phyloP scores from a whole-genome alignment of 2,888 invertebrate genomes.

The Nemapogon koenigi region DNA sequence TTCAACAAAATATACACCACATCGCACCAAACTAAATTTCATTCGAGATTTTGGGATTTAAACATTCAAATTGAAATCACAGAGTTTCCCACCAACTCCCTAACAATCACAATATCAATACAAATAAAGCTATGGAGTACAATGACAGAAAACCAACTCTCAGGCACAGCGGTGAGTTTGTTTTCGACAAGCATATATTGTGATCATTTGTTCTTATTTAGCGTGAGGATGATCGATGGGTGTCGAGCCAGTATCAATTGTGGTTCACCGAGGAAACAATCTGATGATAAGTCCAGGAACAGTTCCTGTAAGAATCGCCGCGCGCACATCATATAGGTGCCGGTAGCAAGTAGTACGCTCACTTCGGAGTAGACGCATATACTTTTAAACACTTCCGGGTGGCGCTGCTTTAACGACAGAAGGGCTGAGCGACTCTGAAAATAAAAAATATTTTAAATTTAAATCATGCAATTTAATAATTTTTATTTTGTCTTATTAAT shows the following conservation, averaged over 20 bases:
- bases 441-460: conserved; percentile 1
- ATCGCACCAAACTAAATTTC: too few species aligned
- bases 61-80: too few species aligned
- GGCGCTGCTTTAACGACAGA: conserved; percentile 75
- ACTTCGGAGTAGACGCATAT: conserved; percentile 94
- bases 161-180: too few species aligned
- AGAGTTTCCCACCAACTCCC: too few species aligned
- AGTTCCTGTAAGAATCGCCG: conserved; percentile 92
- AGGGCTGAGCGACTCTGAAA: conserved; percentile 80
- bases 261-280: conserved; percentile 63
- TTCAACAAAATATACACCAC: too few species aligned
- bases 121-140: too few species aligned
- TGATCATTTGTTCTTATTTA: too few species aligned
- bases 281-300: conserved; percentile 85
- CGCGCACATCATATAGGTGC: conserved; percentile 82
- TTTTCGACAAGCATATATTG: too few species aligned
- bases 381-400: conserved; percentile 79
- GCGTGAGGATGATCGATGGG: too few species aligned
- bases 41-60: too few species aligned
- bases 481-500: conserved; percentile 1
- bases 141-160: too few species aligned
- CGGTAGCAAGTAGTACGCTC: conserved; percentile 77
- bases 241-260: conserved; percentile 47
- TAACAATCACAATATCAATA: too few species aligned
- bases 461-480: background rate